Evolutionary conservation across 2,797 vertebrate genomes (phyloP).

Genomic region (Borostomias antarcticus): DNA sequence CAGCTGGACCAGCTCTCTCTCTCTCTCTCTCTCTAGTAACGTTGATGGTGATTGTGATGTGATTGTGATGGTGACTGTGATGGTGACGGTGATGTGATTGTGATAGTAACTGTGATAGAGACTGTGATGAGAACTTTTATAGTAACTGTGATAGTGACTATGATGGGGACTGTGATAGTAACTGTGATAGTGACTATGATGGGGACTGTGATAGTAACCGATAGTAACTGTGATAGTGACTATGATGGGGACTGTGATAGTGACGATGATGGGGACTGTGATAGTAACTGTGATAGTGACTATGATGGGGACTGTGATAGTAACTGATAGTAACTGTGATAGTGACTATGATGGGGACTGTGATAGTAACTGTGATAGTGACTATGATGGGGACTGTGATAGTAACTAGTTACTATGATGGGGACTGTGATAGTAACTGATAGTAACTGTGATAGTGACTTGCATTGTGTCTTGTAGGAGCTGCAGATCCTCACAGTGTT

Average conservation of each 20-base stretch:
- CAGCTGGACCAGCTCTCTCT: too few species aligned
- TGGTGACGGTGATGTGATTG: too few species aligned
- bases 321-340: background rate
- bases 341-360: background rate
- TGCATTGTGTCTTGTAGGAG: background rate
- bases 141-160: too few species aligned
- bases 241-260: background rate
- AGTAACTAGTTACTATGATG: background rate
- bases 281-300: background rate
- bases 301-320: background rate
- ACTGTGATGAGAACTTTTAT: too few species aligned
- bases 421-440: background rate
- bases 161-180: background rate
- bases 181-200: background rate
- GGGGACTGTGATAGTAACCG: background rate
- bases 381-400: background rate
- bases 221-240: background rate
- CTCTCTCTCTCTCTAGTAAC: too few species aligned
- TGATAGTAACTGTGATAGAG: background rate
- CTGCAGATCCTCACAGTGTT: constrained; percentile 27
- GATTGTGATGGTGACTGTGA: too few species aligned
- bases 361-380: background rate
- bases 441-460: background rate
- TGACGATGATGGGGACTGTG: background rate
- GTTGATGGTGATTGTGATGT: too few species aligned